Conservation (phyloP, 1,140 invertebrate genomes). For the Pseudobourletiella spinata region DNA sequence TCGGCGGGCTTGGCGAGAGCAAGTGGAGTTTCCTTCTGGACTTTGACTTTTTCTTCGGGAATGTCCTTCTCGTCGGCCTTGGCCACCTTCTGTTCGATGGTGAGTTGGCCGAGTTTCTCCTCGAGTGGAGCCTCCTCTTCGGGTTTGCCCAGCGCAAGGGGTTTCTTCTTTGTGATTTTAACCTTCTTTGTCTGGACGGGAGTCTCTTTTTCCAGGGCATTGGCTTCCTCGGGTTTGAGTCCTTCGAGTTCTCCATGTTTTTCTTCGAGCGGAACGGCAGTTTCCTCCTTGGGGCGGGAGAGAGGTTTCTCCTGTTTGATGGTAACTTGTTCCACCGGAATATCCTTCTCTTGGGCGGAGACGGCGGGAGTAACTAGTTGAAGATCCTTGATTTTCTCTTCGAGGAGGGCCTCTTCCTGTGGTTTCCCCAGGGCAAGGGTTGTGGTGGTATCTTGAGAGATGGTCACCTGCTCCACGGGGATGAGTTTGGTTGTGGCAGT, state of each 20-base stretch:
- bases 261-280: not conserved
- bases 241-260: conserved; percentile 20
- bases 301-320: not conserved
- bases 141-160: not conserved
- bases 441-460: conserved; percentile 7
- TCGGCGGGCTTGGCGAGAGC: conserved; percentile 1
- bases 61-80: not conserved
- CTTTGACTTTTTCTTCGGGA: conserved; percentile 3
- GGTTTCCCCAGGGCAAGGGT: not conserved
- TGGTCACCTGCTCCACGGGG: not conserved
- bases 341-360: not conserved
- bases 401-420: not conserved
- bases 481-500: not conserved
- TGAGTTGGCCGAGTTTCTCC: not conserved
- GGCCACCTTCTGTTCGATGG: not conserved
- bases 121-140: not conserved
- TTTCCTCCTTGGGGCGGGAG: not conserved
- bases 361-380: not conserved
- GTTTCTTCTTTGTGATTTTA: not conserved
- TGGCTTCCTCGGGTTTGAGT: not conserved
- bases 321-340: not conserved
- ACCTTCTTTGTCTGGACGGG: not conserved
- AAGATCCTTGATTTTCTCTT: not conserved
- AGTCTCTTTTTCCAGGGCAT: conserved; percentile 4
- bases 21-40: not conserved